These are phyloP conservation scores for Dicyrtoma fusca DNA, from an alignment of 2,888 invertebrate genomes.

Conservation along the genomic window DNA sequence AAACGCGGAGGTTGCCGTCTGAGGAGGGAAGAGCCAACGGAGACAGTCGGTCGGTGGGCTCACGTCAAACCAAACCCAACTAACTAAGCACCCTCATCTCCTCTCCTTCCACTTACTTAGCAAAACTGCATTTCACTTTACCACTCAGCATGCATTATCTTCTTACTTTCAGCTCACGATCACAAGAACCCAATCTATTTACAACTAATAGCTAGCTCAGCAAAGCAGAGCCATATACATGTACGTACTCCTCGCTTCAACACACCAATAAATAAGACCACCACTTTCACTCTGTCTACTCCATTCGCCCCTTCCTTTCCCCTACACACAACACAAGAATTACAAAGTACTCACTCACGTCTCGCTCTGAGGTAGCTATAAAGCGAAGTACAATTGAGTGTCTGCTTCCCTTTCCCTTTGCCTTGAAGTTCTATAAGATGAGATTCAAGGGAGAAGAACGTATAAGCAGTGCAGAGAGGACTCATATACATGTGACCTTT, in stretches of 20 bases:
- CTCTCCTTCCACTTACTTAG: not conserved
- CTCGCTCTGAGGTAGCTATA: too few relatives aligned
- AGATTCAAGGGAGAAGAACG: too few relatives aligned
- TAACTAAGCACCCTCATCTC: not conserved
- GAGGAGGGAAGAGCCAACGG: not conserved
- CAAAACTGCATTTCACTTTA: not conserved
- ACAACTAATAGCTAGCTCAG: conserved; percentile 12
- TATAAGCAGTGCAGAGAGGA: too few relatives aligned
- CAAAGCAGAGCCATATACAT: too few relatives aligned
- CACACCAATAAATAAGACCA: not conserved
- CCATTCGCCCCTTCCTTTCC: not conserved
- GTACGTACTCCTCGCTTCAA: too few relatives aligned
- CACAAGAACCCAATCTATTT: conserved; percentile 23
- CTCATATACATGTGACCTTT: not conserved
- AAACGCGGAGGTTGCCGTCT: not conserved
- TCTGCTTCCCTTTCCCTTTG: too few relatives aligned
- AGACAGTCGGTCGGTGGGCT: not conserved
- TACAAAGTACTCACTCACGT: too few relatives aligned
- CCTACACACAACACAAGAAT: not conserved
- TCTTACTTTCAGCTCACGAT: conserved; percentile 20
- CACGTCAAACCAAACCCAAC: too few relatives aligned
- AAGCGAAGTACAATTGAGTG: too few relatives aligned
- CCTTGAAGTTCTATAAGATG: too few relatives aligned
- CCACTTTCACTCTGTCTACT: not conserved
- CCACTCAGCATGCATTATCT: conserved; percentile 19